A percentile compares a stretch with the other conserved stretches of the same genome.
Conservation (phyloP, 2,113 vertebrate genomes). For the Gambusia holbrooki region DNA sequence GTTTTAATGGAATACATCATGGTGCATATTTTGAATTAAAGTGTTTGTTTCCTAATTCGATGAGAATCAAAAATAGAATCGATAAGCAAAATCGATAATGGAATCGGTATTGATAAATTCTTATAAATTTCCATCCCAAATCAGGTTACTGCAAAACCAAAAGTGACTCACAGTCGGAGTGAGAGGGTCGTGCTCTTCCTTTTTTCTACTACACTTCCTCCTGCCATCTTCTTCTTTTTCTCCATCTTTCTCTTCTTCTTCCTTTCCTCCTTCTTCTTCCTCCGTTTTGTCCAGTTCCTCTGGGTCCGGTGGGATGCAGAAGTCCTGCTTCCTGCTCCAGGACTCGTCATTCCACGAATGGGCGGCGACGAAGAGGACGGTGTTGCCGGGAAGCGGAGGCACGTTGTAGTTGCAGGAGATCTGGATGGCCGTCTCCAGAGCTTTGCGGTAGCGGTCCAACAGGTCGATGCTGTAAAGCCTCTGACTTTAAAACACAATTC, state of each 20-base stretch:
- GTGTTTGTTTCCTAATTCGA: too few species aligned
- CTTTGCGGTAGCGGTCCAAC: conserved; percentile 80
- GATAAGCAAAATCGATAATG: too few species aligned
- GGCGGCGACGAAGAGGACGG: conserved; percentile 71
- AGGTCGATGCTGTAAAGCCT: conserved; percentile 52
- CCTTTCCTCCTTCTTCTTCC: background rate
- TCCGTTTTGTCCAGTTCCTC: conserved; percentile 14
- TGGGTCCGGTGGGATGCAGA: conserved; percentile 65
- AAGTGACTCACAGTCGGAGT: conserved; percentile 51
- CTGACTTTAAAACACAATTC: conserved; percentile 61
- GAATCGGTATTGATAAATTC: too few species aligned
- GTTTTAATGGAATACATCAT: too few species aligned
- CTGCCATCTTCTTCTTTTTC: background rate
- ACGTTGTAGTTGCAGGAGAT: conserved; percentile 85
- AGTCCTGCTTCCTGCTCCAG: conserved; percentile 48
- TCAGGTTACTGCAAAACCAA: background rate
- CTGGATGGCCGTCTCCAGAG: conserved; percentile 84
- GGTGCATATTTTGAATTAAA: too few species aligned
- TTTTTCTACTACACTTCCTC: background rate
- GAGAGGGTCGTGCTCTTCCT: conserved; percentile 8
- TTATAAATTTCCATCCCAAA: too few species aligned
- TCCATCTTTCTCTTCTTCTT: too few species aligned
- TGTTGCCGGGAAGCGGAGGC: conserved; percentile 85
- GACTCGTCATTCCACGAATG: fast-evolving
- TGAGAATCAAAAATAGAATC: too few species aligned